phyloP scores from a whole-genome alignment of 2,113 vertebrate genomes.

The Nannospalax galili region DNA sequence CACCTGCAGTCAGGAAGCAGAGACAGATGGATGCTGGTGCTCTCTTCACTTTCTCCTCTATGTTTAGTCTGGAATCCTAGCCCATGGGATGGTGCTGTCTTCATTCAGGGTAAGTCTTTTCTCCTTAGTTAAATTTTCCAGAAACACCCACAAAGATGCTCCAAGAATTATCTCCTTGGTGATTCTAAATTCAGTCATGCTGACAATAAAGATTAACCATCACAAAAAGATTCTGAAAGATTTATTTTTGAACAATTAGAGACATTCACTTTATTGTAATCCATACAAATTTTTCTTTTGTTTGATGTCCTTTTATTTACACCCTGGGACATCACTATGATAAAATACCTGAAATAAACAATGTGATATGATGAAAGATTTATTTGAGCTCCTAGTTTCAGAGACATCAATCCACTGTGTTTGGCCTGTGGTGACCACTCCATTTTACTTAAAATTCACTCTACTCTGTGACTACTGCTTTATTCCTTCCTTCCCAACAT shows the following conservation, averaged over 20 bases:
- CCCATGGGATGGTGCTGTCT: not conserved
- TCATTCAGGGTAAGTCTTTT: not conserved
- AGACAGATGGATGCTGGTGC: too few relatives aligned
- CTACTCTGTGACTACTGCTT: not conserved
- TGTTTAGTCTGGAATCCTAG: not conserved
- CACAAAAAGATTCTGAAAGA: not conserved
- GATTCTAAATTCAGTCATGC: not conserved
- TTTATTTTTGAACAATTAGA: not conserved
- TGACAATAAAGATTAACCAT: not conserved
- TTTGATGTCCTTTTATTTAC: not conserved
- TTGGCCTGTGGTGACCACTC: not conserved
- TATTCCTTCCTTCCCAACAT: not conserved
- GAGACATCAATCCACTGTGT: not conserved
- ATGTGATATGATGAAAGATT: not conserved
- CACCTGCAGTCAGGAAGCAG: not conserved
- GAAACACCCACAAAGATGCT: not conserved
- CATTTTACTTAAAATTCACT: not conserved
- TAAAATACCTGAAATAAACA: not conserved
- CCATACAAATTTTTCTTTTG: not conserved
- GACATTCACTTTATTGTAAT: not conserved
- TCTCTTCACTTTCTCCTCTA: not conserved
- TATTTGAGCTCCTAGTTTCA: not conserved
- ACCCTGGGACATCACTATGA: not conserved
- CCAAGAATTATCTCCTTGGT: not conserved
- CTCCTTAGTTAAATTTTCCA: not conserved